These are phyloP conservation scores for Oscheius sp. DNA, from an alignment of 2,888 invertebrate genomes.

Conservation along the genomic window DNA sequence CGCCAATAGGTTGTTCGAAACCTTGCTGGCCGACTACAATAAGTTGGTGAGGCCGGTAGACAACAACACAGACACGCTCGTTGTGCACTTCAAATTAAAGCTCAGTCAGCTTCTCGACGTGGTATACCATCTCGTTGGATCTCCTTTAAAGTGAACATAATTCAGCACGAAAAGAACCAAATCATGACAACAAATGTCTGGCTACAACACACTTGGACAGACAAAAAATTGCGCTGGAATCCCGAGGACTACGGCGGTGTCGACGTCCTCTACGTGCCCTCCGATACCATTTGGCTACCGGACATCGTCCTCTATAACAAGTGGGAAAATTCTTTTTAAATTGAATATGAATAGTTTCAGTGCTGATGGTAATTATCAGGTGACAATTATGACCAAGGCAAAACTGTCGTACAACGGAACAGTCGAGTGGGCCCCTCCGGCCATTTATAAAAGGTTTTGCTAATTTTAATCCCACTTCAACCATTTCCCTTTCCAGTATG, in stretches of 20 bases:
- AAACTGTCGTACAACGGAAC: slow-evolving; percentile 72
- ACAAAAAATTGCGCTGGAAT: slow-evolving; percentile 73
- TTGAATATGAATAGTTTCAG: slow-evolving; percentile 47
- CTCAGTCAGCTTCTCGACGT: slow-evolving; percentile 82
- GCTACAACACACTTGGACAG: slow-evolving; percentile 73
- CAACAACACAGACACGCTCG: slow-evolving; percentile 77
- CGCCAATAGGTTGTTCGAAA: slow-evolving; percentile 64
- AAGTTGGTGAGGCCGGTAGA: slow-evolving; percentile 73
- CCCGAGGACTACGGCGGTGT: slow-evolving; percentile 73
- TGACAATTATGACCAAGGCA: slow-evolving; percentile 73
- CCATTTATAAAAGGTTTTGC: slow-evolving; percentile 74
- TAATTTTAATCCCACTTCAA: neutral
- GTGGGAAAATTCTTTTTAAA: slow-evolving; percentile 42
- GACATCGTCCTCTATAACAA: slow-evolving; percentile 73
- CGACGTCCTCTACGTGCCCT: slow-evolving; percentile 73
- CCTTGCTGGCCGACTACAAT: slow-evolving; percentile 66
- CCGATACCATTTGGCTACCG: slow-evolving; percentile 72
- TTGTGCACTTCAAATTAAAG: slow-evolving; percentile 78
- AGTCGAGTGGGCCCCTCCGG: slow-evolving; percentile 74
- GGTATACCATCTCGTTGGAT: slow-evolving; percentile 70
- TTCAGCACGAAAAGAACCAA: slow-evolving; percentile 80
- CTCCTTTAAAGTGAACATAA: slow-evolving; percentile 63
- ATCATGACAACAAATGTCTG: slow-evolving; percentile 73
- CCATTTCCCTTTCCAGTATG: slow-evolving; percentile 72
- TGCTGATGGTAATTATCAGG: slow-evolving; percentile 74